phyloP scores from a whole-genome alignment of 2,113 vertebrate genomes.

The Perognathus longimembris region DNA sequence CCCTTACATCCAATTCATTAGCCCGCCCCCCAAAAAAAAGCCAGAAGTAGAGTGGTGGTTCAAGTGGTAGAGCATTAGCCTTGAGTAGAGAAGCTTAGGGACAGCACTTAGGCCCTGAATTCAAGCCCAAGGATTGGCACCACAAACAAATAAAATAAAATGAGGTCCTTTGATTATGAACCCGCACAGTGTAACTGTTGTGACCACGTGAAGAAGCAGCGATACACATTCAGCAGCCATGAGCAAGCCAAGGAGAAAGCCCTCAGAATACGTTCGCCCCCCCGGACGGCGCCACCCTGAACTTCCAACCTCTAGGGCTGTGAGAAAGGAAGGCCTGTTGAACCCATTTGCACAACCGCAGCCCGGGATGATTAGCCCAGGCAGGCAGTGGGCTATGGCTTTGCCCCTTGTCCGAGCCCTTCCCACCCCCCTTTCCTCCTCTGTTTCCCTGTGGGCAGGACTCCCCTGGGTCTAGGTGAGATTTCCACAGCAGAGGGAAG shows the following conservation, averaged over 20 bases:
- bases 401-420: too few species aligned
- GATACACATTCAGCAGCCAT: too few species aligned
- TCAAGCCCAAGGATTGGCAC: neutral
- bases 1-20: too few species aligned
- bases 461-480: neutral
- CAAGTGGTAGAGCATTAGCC: too few species aligned
- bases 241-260: neutral
- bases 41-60: too few species aligned
- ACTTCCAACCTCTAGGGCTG: neutral
- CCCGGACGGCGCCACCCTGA: neutral
- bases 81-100: too few species aligned
- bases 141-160: too few species aligned
- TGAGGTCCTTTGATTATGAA: too few species aligned
- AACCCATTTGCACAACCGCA: neutral
- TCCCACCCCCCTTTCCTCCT: neutral
- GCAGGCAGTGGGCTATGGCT: rapidly evolving
- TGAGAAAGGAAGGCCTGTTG: neutral
- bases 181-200: rapidly evolving
- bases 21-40: too few species aligned
- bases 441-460: neutral
- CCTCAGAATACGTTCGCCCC: too few species aligned
- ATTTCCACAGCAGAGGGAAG: neutral
- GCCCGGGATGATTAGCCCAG: rapidly evolving
- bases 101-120: too few species aligned
- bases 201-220: neutral